Conservation (phyloP, 2,113 vertebrate genomes). For the Sminthopsis crassicaudata region DNA sequence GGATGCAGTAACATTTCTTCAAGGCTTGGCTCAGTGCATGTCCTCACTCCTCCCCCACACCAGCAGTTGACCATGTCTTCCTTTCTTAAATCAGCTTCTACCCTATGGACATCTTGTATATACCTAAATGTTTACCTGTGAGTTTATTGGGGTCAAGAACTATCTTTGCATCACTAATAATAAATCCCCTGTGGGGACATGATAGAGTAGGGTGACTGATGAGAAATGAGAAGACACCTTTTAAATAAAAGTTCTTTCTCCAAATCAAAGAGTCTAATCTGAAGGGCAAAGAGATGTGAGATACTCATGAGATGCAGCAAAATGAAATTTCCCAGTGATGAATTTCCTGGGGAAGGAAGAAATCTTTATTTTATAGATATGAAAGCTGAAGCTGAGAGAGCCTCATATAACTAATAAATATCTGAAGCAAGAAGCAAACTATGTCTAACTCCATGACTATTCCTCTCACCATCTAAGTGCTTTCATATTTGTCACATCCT, state of each 20-base stretch:
- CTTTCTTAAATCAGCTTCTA: neutral
- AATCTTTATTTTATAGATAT: neutral
- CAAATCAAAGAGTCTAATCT: neutral
- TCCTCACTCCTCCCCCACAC: neutral
- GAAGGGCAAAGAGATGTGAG: neutral
- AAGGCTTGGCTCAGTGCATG: neutral
- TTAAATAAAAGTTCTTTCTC: neutral
- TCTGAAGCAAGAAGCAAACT: neutral
- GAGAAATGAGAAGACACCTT: neutral
- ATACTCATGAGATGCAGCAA: neutral
- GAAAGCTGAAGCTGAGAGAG: neutral
- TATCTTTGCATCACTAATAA: neutral
- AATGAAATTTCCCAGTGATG: neutral
- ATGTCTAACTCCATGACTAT: neutral
- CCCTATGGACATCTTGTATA: neutral
- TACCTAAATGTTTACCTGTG: neutral
- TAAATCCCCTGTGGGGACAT: neutral
- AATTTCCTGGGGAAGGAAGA: neutral
- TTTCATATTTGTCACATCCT: neutral
- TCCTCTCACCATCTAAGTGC: neutral
- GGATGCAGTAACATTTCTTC: neutral
- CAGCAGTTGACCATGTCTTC: neutral
- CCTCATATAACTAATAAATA: neutral
- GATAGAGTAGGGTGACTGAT: neutral
- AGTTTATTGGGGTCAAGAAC: neutral